Percentiles rank a stretch among this genome's conserved stretches.
Conservation (phyloP, 2,113 vertebrate species). For the Parus major region DNA sequence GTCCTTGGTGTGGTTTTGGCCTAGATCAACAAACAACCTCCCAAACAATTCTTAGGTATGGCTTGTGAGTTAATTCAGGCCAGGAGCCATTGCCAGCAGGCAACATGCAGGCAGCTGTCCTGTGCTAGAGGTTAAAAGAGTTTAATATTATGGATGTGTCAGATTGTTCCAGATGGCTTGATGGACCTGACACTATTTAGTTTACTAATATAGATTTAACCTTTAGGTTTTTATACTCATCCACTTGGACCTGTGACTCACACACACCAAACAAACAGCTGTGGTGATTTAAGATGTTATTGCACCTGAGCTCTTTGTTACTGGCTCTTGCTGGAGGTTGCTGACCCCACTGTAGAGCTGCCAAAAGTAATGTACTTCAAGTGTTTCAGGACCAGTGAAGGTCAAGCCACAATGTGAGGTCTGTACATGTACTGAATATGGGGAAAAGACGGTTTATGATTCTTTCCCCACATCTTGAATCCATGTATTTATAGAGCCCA, state of each 20-base stretch:
- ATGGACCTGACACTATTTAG: conserved; percentile 24
- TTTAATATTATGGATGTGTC: conserved; percentile 3
- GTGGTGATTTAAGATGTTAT: conserved; percentile 63
- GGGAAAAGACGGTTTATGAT: background rate
- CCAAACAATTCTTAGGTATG: conserved; percentile 9
- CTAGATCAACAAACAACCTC: background rate
- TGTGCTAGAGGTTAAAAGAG: conserved; percentile 31
- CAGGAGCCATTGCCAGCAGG: conserved; percentile 12
- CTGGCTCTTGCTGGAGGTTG: conserved; percentile 40
- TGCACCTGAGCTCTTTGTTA: conserved; percentile 65
- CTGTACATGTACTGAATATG: background rate
- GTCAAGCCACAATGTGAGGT: conserved; percentile 1
- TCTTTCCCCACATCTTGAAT: background rate
- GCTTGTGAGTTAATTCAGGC: background rate
- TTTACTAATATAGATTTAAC: conserved; percentile 53
- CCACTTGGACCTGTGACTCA: conserved; percentile 28
- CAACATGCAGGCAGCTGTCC: conserved; percentile 1
- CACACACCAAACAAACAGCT: conserved; percentile 18
- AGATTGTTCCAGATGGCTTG: conserved; percentile 48
- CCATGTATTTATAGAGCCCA: background rate
- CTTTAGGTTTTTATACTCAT: conserved; percentile 33
- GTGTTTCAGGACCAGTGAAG: conserved; percentile 19
- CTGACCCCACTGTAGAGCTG: conserved; percentile 35
- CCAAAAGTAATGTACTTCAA: conserved; percentile 47
- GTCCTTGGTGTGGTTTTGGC: background rate